Percentiles rank a stretch among this genome's conserved stretches.
phyloP scores from a whole-genome alignment of 2,888 invertebrate genomes.

The Sinodicranocentrus sp. region DNA sequence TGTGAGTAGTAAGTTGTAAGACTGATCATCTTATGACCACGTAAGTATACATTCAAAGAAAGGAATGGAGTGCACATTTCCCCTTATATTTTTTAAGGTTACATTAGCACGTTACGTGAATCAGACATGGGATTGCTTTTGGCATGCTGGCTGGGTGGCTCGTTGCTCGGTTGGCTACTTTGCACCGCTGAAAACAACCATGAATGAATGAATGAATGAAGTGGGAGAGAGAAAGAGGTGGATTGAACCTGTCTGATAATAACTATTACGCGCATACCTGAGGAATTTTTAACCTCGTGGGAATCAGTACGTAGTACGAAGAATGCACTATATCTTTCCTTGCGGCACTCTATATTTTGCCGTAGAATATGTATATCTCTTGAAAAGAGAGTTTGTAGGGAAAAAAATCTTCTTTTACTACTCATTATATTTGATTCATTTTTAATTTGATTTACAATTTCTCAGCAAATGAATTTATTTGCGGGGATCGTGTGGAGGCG shows the following conservation, averaged over 20 bases:
- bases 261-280: constrained; percentile 62
- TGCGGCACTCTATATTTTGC: neutral
- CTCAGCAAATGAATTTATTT: constrained; percentile 39
- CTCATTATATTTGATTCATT: constrained; percentile 63
- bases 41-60: constrained; percentile 39
- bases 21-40: constrained; percentile 32
- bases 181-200: constrained; percentile 44
- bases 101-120: constrained; percentile 57
- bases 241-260: constrained; percentile 68
- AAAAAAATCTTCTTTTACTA: constrained; percentile 33
- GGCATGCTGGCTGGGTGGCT: constrained; percentile 32
- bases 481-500: neutral
- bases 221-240: constrained; percentile 42
- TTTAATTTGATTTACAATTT: constrained; percentile 66
- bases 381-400: too few species aligned
- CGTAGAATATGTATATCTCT: neutral
- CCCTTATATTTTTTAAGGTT: constrained; percentile 19
- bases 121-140: constrained; percentile 53
- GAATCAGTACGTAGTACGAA: constrained; percentile 53
- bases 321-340: neutral
- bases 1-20: constrained; percentile 18
- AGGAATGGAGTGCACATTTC: constrained; percentile 1
- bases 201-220: constrained; percentile 67
- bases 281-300: constrained; percentile 68
- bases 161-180: constrained; percentile 33